Conservation (phyloP, 2,888 invertebrate species). For the Rhogogaster chlorosoma region DNA sequence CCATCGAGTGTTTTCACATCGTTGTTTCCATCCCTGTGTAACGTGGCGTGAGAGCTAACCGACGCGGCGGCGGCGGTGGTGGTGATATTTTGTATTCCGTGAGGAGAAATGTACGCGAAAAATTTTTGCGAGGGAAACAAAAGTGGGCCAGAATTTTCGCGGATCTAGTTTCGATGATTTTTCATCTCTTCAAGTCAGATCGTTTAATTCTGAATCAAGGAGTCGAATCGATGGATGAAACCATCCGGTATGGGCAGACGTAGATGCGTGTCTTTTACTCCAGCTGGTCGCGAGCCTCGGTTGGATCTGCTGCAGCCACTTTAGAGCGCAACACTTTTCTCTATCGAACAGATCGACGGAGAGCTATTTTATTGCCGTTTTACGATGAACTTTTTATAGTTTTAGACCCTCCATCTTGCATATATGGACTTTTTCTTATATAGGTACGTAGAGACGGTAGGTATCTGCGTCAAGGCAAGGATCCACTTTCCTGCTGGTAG, state of each 20-base stretch:
- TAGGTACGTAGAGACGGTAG: not conserved
- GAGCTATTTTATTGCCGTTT: slow-evolving; percentile 49
- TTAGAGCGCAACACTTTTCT: slow-evolving; percentile 21
- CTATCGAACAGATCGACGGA: slow-evolving; percentile 49
- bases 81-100: not conserved
- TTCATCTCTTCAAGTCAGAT: not conserved
- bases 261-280: not conserved
- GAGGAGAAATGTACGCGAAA: not conserved
- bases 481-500: slow-evolving; percentile 20
- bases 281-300: not conserved
- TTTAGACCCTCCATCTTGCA: slow-evolving; percentile 28
- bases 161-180: not conserved
- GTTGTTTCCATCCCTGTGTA: slow-evolving; percentile 5
- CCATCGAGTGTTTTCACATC: slow-evolving; percentile 7
- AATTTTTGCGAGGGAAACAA: not conserved
- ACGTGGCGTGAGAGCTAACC: slow-evolving; percentile 3
- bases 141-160: not conserved
- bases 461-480: not conserved
- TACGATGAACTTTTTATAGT: slow-evolving; percentile 48
- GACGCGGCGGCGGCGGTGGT: not conserved
- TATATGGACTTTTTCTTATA: slow-evolving; percentile 24
- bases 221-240: not conserved
- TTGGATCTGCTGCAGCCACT: not conserved
- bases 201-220: not conserved
- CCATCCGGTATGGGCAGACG: not conserved